Conservation (phyloP, 1,140 invertebrate species). For the Sycophaga agraensis region DNA sequence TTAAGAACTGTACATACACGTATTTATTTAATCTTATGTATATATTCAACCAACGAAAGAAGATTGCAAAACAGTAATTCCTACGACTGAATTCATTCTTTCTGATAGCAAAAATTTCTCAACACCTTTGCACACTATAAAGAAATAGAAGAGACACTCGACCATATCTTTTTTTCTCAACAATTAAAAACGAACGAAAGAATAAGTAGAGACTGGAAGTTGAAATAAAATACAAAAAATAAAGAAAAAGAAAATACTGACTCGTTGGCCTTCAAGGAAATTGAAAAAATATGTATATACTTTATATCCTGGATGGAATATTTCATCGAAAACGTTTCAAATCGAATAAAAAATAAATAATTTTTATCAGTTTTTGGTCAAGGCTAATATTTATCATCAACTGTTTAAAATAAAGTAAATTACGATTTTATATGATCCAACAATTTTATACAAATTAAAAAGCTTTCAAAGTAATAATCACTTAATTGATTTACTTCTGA, state of each 20-base stretch:
- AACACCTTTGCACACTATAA: slow-evolving; percentile 3
- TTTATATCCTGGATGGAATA: slow-evolving; percentile 23
- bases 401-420: slow-evolving; percentile 24
- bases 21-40: slow-evolving; percentile 20
- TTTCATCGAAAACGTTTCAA: slow-evolving; percentile 20
- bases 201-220: neutral
- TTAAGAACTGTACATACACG: slow-evolving; percentile 28
- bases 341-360: slow-evolving; percentile 18
- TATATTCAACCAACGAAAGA: slow-evolving; percentile 27
- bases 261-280: slow-evolving; percentile 18
- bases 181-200: slow-evolving; percentile 17
- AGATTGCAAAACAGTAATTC: slow-evolving; percentile 26
- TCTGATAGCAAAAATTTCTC: slow-evolving; percentile 17
- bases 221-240: slow-evolving; percentile 22
- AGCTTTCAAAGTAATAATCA: neutral
- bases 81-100: slow-evolving; percentile 24
- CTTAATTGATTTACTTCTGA: too few species aligned
- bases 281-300: slow-evolving; percentile 19
- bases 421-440: slow-evolving; percentile 19
- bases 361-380: slow-evolving; percentile 16
- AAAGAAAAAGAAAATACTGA: slow-evolving; percentile 29
- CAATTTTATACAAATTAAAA: slow-evolving; percentile 4
- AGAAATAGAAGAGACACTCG: slow-evolving; percentile 8
- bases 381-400: slow-evolving; percentile 8
- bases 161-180: slow-evolving; percentile 13